Evolutionary conservation across 2,797 vertebrate genomes (phyloP).

Genomic region (Scolopax rusticola): DNA sequence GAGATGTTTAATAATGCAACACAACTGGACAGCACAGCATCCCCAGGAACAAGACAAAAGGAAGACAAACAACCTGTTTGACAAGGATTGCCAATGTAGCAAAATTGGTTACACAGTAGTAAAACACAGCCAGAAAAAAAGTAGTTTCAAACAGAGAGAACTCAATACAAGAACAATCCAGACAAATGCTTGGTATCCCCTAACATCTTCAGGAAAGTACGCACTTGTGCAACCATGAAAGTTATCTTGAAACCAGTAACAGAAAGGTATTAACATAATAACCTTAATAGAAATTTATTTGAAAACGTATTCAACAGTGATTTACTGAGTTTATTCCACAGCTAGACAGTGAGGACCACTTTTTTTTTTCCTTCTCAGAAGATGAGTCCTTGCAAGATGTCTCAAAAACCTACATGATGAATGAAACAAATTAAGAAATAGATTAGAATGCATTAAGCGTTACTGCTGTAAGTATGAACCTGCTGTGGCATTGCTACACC

Average conservation of each 20-base stretch:
- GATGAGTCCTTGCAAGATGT: neutral
- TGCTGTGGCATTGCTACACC: neutral
- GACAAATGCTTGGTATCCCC: neutral
- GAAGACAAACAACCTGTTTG: neutral
- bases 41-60: neutral
- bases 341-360: neutral
- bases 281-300: neutral
- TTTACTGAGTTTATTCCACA: neutral
- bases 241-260: neutral
- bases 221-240: neutral
- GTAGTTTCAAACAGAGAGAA: neutral
- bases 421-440: constrained; percentile 24
- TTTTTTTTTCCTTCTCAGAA: neutral
- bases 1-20: neutral
- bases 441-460: constrained; percentile 20
- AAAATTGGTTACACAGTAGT: neutral
- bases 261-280: neutral
- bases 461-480: neutral
- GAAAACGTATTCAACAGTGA: neutral
- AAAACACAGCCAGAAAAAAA: neutral
- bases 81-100: neutral
- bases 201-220: neutral
- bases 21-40: neutral
- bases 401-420: constrained; percentile 4
- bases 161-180: neutral